Conservation (phyloP, 1,140 invertebrate genomes). For the Maniola jurtina region DNA sequence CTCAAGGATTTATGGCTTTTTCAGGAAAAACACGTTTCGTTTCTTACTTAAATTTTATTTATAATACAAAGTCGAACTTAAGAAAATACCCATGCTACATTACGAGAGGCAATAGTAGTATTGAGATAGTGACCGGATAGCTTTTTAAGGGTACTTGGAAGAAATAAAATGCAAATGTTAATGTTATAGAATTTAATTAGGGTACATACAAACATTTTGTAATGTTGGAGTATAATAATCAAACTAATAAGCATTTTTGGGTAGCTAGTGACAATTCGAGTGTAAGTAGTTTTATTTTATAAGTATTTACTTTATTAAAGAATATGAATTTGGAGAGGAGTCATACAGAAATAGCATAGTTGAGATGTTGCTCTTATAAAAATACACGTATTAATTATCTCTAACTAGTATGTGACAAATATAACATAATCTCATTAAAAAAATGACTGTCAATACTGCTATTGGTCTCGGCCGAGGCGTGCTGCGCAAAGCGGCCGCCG, state of each 20-base stretch:
- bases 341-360: constrained; percentile 31
- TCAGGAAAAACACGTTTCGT: constrained; percentile 6
- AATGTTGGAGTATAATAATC: constrained; percentile 75
- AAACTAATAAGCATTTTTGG: constrained; percentile 75
- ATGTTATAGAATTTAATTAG: constrained; percentile 79
- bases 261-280: constrained; percentile 67
- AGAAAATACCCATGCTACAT: constrained; percentile 11
- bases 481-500: no score
- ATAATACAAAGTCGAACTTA: constrained; percentile 13
- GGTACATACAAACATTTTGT: constrained; percentile 78
- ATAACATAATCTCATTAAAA: constrained; percentile 41
- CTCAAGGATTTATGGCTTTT: background rate
- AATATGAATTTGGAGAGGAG: constrained; percentile 56
- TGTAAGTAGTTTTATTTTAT: constrained; percentile 59
- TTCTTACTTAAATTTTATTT: constrained; percentile 13
- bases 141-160: constrained; percentile 2
- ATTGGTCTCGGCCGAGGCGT: constrained; percentile 29
- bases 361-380: constrained; percentile 39
- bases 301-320: constrained; percentile 43
- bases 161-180: constrained; percentile 44
- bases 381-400: constrained; percentile 44
- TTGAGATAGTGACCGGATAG: background rate
- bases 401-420: constrained; percentile 35
- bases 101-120: constrained; percentile 4
- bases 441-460: constrained; percentile 38